A percentile compares a stretch with the other conserved stretches of the same genome.
These are phyloP conservation scores for Toxonevra muliebris DNA, from an alignment of 2,888 invertebrate genomes.

Conservation along the genomic window DNA sequence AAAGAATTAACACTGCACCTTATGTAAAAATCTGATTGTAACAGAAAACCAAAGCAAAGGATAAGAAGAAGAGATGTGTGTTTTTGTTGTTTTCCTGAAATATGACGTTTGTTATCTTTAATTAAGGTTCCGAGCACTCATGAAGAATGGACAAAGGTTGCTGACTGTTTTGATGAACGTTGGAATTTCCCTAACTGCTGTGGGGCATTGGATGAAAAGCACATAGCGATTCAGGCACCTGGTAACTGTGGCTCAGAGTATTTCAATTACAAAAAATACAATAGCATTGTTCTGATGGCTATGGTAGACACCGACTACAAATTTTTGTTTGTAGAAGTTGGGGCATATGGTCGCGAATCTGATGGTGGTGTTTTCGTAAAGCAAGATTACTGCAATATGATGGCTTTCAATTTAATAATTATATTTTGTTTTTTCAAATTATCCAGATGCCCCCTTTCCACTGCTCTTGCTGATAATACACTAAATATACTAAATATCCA, in stretches of 20 bases:
- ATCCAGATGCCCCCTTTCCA: conserved; percentile 9
- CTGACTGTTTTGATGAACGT: conserved; percentile 14
- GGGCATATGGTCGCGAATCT: conserved; percentile 12
- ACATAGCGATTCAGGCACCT: conserved; percentile 13
- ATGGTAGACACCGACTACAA: conserved; percentile 18
- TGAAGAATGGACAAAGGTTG: conserved; percentile 13
- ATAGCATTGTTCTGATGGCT: conserved; percentile 26
- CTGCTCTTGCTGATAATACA: background rate
- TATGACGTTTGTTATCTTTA: no score
- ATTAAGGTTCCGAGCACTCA: conserved; percentile 1
- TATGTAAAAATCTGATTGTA: no score
- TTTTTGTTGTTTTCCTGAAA: no score
- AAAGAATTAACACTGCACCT: no score
- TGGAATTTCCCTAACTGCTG: conserved; percentile 28
- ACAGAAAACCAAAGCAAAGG: no score
- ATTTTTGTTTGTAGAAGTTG: conserved; percentile 25
- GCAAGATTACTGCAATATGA: conserved; percentile 7
- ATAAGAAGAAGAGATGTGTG: no score
- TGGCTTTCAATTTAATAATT: background rate
- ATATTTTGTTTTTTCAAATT: no score
- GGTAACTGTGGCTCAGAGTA: conserved; percentile 19
- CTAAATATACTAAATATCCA: conserved; percentile 12
- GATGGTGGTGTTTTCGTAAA: conserved; percentile 17
- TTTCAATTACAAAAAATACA: conserved; percentile 25
- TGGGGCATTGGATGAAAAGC: conserved; percentile 30